phyloP scores from a whole-genome alignment of 2,888 invertebrate genomes.

The Eupithecia exiguata region DNA sequence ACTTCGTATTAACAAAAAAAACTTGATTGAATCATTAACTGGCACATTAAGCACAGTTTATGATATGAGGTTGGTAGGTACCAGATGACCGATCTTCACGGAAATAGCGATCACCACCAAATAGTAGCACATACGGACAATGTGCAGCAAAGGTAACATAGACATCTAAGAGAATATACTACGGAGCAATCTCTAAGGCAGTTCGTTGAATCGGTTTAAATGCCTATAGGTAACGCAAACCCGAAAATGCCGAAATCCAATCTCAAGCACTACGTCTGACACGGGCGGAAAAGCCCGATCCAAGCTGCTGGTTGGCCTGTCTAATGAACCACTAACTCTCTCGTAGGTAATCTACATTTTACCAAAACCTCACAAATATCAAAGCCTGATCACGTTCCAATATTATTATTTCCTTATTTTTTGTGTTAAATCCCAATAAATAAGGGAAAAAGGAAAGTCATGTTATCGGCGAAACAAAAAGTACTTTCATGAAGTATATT shows the following conservation, averaged over 20 bases:
- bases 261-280: background rate
- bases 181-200: background rate
- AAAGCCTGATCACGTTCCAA: background rate
- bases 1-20: too few species aligned
- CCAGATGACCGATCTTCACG: too few species aligned
- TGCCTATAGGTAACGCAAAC: too few species aligned
- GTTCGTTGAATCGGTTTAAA: too few species aligned
- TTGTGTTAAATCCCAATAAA: constrained; percentile 7
- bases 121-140: background rate
- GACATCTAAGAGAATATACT: background rate
- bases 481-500: constrained; percentile 20
- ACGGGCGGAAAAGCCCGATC: too few species aligned
- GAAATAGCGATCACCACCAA: background rate
- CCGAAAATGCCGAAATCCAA: too few species aligned
- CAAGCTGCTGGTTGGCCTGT: background rate
- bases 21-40: background rate
- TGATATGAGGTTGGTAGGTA: background rate
- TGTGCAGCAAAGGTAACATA: background rate
- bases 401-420: too few species aligned
- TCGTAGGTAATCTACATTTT: background rate
- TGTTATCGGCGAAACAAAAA: constrained; percentile 32
- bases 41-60: background rate
- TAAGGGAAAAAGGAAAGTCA: constrained; percentile 29
- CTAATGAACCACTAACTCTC: too few species aligned
- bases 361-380: background rate